Base-by-base conservation (phyloP, 2,888 invertebrate genomes). In the Ornithoptera alexandrae region DNA sequence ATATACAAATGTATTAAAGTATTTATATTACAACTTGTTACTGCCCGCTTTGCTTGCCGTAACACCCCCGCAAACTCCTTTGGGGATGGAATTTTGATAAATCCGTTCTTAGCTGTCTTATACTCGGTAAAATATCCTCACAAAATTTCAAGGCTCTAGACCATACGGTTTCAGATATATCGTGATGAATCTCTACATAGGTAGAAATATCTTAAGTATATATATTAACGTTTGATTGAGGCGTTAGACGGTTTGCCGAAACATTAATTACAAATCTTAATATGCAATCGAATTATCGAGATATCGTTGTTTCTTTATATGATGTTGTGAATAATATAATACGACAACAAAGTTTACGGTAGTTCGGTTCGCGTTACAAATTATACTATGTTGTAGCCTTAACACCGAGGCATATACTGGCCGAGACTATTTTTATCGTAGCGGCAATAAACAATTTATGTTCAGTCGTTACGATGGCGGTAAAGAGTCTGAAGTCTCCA, bases 371-470 rank as follows among this genome's bases (percentile, higher is more conserved):
- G 18, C 42, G 61, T 42, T 62, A 67, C 61, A 67, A 67, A 62
- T 67, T 56, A 67, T 62, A 56, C 39, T 12, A 39, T 67, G 61
- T 62, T 62, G 46, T 56, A 39, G 24, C 57, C 53, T 36, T 36
- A 50, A 42, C 22, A 62, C 62, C 5, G 15, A 42, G 67, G 57
- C 61, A 62, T 57, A 67, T 62, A 64, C 57, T 64, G 22, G 22
- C 67, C 1, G 56, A 57, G 56, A 67, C 67, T 62, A 67, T 67
- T 67, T 67, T 67, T 67, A 67, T 67, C 67, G 61, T 22, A 42
- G 56, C 15, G 22, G 42, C 67, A 56, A 62, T 67, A 67, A 67
- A 67, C 61, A 67, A 57, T 67, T 67, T 67, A 62, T 67, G 67
- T 67, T 39, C 24, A 57, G 56, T 67, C 67, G 57, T 67, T 62